Conservation (phyloP, 2,113 vertebrate genomes). For the Neolamprologus variostigma region DNA sequence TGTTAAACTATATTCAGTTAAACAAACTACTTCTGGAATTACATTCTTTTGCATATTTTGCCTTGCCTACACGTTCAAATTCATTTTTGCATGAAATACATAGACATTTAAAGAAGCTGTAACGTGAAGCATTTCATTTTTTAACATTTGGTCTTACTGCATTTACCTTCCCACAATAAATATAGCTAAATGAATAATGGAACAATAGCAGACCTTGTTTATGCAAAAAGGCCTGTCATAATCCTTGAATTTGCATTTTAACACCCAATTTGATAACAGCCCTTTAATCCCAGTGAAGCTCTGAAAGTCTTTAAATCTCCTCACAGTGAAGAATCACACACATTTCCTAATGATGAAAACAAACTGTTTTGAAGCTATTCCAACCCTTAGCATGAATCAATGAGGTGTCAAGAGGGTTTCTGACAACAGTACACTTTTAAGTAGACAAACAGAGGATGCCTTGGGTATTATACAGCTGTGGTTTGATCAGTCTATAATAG, state of each 20-base stretch:
- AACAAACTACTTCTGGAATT: neutral
- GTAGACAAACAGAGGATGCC: neutral
- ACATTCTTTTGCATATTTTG: neutral
- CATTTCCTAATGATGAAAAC: constrained; percentile 1
- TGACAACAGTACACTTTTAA: neutral
- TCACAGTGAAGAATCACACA: neutral
- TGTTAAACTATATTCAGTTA: neutral
- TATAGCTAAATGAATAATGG: neutral
- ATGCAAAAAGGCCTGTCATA: neutral
- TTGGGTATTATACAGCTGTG: neutral
- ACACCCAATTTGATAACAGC: neutral
- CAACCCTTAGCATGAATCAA: neutral
- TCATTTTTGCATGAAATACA: neutral
- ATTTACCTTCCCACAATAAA: neutral
- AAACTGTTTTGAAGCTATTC: neutral
- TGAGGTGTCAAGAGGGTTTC: neutral
- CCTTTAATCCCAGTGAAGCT: neutral
- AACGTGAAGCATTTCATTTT: neutral
- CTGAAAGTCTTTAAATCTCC: neutral
- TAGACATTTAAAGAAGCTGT: neutral
- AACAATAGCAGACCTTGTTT: neutral
- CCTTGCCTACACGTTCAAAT: neutral
- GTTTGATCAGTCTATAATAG: neutral
- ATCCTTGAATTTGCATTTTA: constrained; percentile 14
- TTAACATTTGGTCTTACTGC: neutral